Evolutionary conservation across 2,797 vertebrate genomes (phyloP), one percentile per base, ranked within the genome.

Genomic region (Tenualosa ilisha): DNA sequence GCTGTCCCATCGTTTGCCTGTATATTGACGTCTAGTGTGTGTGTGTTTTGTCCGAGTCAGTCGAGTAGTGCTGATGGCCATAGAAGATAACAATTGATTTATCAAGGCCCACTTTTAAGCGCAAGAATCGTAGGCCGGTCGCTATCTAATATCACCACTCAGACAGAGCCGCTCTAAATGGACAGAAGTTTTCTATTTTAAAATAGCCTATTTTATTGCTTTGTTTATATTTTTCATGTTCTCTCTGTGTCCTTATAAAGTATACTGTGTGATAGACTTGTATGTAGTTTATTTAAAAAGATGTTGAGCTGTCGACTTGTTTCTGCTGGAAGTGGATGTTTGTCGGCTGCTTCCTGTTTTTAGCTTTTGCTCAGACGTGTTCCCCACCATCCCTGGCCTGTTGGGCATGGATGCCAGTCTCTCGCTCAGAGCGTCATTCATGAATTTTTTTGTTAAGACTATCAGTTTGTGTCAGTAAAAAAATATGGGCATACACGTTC

Each of bases 401-500:
- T 53, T 82, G 83, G 72, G 85, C 83, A 86, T 83, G 91, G 89
- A 90, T 81, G 82, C 79, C 54, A 37, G 85, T 87, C 86, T 89
- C 84, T 40, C 72, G 40, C 72, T 79, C 40, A 81, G 63, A 85
- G 82, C 84, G 88, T 84, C 86, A 86, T 89, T 86, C 82, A 90
- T 87, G 87, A 86, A 88, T 91, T 93, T 92, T 93, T 92, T 92
- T 93, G 90, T 93, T 91, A 92, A 92, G 87, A 81, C 81, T 7
- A 88, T 88, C 87, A 54, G 86, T 89, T 85, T 93, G 90, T 88
- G 83, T 91, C 88, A 94, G 91, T 94, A 93, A 94, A 94, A 93
- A 89, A 86, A 92, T 90, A 88, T 91, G 85, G 89, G 88, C 86
- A 85, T 87, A 86, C 88, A 40, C 31, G 0, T 65, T 87, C 86